phyloP scores from a whole-genome alignment of 2,113 vertebrate genomes.

The Poeciliopsis turrubarensis region DNA sequence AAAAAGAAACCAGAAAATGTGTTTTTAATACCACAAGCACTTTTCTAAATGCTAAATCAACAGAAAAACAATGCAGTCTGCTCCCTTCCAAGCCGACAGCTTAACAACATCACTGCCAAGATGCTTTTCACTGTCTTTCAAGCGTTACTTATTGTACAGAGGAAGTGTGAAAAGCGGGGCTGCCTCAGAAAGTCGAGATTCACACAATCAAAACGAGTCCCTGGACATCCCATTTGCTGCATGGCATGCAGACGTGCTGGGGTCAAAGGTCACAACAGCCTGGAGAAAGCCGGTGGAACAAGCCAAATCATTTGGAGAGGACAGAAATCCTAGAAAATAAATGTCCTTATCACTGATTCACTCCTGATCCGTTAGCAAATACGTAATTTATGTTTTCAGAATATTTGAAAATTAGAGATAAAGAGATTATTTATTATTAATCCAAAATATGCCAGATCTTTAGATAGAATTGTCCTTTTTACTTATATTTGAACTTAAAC shows the following conservation, averaged over 20 bases:
- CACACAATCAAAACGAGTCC: constrained; percentile 6
- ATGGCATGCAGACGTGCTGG: not conserved
- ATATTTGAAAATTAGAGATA: no score
- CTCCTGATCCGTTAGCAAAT: no score
- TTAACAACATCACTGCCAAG: constrained; percentile 41
- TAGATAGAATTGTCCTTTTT: no score
- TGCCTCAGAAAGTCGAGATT: constrained; percentile 13
- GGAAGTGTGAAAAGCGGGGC: constrained; percentile 48
- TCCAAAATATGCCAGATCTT: no score
- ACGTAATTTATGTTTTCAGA: no score
- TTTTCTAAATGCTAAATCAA: constrained; percentile 20
- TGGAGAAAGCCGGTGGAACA: not conserved
- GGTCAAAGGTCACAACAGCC: not conserved
- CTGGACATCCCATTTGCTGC: not conserved
- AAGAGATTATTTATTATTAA: no score
- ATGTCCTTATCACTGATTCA: no score
- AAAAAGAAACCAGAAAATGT: not conserved
- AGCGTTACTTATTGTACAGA: constrained; percentile 54
- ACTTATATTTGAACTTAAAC: no score
- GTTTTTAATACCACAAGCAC: constrained; percentile 4
- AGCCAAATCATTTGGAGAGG: not conserved
- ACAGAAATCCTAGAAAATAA: not conserved
- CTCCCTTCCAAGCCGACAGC: constrained; percentile 37
- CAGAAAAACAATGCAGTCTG: constrained; percentile 31
- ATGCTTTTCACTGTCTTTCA: constrained; percentile 46